These are phyloP conservation scores for Teleogryllus occipitalis DNA, from an alignment of 1,140 invertebrate species.

Conservation along the genomic window DNA sequence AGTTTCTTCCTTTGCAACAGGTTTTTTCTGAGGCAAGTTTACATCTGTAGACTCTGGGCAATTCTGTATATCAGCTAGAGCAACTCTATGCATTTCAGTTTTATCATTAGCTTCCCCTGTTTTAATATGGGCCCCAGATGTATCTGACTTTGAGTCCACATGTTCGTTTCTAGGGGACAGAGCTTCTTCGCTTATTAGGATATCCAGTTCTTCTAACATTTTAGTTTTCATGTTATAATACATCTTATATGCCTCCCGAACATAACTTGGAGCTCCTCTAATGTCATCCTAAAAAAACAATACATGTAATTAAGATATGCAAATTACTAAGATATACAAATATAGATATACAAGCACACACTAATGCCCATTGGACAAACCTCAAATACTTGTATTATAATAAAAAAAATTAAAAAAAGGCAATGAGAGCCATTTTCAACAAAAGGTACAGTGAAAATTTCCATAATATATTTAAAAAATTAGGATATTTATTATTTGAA, in stretches of 20 bases:
- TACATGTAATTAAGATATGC: no score
- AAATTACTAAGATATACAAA: no score
- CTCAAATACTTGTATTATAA: not conserved
- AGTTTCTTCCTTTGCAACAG: not conserved
- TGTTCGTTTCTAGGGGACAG: constrained; percentile 22
- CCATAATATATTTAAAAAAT: no score
- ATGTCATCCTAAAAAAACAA: constrained; percentile 57
- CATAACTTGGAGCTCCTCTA: constrained; percentile 55
- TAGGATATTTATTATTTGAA: no score
- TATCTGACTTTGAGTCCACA: constrained; percentile 15
- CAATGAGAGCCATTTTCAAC: no score
- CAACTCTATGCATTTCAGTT: constrained; percentile 27
- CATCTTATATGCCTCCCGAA: constrained; percentile 67
- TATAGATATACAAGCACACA: no score
- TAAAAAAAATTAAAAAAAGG: no score
- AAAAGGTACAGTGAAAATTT: no score
- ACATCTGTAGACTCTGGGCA: constrained; percentile 8
- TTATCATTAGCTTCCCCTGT: constrained; percentile 24
- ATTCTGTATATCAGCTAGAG: constrained; percentile 20
- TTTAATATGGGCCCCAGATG: constrained; percentile 30
- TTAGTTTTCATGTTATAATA: constrained; percentile 70
- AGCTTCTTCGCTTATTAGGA: constrained; percentile 34
- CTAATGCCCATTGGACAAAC: not conserved
- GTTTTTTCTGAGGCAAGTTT: constrained; percentile 11
- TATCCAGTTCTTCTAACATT: constrained; percentile 59